A percentile compares a stretch with the other conserved stretches of the same genome.
Evolutionary conservation across 2,797 vertebrate species (phyloP).

Genomic region (Epinephelus awoara): DNA sequence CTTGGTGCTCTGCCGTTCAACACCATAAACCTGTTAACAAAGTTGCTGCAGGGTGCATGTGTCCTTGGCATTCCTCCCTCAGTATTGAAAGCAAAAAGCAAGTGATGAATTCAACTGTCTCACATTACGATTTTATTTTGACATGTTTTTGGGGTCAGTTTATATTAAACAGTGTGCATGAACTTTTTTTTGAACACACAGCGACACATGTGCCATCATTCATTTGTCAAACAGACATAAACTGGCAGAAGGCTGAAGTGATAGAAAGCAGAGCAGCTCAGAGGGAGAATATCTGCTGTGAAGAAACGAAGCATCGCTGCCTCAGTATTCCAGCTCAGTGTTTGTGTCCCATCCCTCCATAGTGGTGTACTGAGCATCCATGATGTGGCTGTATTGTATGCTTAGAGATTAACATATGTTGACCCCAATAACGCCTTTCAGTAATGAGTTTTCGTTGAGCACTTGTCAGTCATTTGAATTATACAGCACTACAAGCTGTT

Average conservation of each 20-base stretch:
- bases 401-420: neutral
- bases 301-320: neutral
- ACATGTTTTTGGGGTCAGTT: neutral
- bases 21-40: neutral
- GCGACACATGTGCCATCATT: neutral
- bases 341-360: neutral
- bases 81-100: neutral
- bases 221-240: constrained; percentile 31
- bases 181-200: neutral
- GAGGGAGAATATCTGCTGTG: neutral
- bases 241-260: constrained; percentile 8
- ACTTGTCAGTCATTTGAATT: neutral
- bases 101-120: constrained; percentile 5
- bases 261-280: constrained; percentile 24
- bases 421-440: neutral
- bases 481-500: neutral
- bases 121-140: neutral
- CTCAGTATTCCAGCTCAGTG: neutral
- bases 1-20: neutral
- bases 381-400: neutral
- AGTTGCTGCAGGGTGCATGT: constrained; percentile 1
- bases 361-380: neutral
- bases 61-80: neutral
- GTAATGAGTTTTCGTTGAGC: neutral
- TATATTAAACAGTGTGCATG: neutral